These are phyloP conservation scores for Tenualosa ilisha DNA, from an alignment of 2,797 vertebrate species.

Conservation along the genomic window DNA sequence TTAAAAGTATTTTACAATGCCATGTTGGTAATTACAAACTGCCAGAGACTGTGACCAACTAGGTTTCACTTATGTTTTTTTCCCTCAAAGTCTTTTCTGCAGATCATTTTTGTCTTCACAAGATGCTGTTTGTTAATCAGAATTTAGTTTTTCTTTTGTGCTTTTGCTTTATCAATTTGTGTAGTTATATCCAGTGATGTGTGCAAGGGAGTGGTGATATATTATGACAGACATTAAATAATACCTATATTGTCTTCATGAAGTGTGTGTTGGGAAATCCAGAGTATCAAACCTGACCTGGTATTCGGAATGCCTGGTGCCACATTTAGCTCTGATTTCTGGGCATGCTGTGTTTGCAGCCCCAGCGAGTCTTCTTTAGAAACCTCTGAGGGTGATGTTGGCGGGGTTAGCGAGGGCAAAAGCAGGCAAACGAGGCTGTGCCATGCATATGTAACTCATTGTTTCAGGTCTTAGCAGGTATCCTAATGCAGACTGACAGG, in stretches of 20 bases:
- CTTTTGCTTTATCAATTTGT: not conserved
- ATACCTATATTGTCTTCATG: not conserved
- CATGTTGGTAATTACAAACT: not conserved
- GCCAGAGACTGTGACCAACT: too few relatives aligned
- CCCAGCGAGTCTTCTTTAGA: not conserved
- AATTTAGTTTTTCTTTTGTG: not conserved
- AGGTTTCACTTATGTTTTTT: too few relatives aligned
- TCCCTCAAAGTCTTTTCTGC: too few relatives aligned
- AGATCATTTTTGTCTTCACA: not conserved
- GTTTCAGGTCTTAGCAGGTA: not conserved
- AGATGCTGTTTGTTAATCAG: not conserved
- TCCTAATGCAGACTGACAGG: not conserved
- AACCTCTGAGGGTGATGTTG: not conserved
- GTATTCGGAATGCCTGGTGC: not conserved
- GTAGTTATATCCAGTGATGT: not conserved
- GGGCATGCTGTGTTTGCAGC: not conserved
- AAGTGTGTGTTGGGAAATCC: not conserved
- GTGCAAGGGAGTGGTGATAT: not conserved
- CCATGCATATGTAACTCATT: not conserved
- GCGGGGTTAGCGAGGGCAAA: not conserved
- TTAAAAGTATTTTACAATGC: not conserved
- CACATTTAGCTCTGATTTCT: not conserved
- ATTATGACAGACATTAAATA: not conserved
- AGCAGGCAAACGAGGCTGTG: not conserved
- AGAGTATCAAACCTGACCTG: not conserved